Base-by-base conservation (phyloP, 2,888 invertebrate species). In the Leucophenga maculata region DNA sequence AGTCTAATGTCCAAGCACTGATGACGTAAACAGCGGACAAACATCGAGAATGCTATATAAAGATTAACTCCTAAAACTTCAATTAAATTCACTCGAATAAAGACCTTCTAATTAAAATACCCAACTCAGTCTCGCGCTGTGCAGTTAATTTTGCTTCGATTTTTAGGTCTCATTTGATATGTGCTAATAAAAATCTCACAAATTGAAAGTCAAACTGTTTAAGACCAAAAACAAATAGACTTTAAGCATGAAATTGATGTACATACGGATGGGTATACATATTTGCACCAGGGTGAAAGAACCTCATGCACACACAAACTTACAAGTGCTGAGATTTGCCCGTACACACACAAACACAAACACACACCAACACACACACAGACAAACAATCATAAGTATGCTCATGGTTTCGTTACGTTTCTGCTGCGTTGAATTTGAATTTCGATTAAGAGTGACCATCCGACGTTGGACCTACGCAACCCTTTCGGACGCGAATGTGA, bases 171-270 rank as follows among this genome's bases (percentile, higher is more conserved):
- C n/a, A 68, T 13, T 59, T 16, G n/a, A 71, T 66, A 71, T 69
- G 67, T 72, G 73, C 74, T 77, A 73, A 73, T 75, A 68, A 79
- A 75, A 76, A 75, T 77, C 72, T 73, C 75, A 68, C 67, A 83
- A 84, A 84, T 84, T 77, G 82, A 85, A 84, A 84, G 82, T 85
- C 84, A 84, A 85, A 81, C 84, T 79, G 78, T 80, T 84, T 85
- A 78, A 85, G 84, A 81, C 78, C 77, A 77, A 75, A 71, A 69
- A 72, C 80, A 83, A 82, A 82, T 75, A 82, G 69, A 70, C 80
- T 80, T 81, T 74, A 73, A 77, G 77, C 83, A 70, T 60, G 55
- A 73, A 71, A 73, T 75, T 73, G 72, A 26, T 26, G 26, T 26
- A 26, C 3, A 26, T 26, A 26, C 26, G n/a, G n/a, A n/a, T n/a